Percentiles rank a stretch among this genome's conserved stretches.
Evolutionary conservation across 1,140 invertebrate species (phyloP).

Genomic region (Brachionus rubens): DNA sequence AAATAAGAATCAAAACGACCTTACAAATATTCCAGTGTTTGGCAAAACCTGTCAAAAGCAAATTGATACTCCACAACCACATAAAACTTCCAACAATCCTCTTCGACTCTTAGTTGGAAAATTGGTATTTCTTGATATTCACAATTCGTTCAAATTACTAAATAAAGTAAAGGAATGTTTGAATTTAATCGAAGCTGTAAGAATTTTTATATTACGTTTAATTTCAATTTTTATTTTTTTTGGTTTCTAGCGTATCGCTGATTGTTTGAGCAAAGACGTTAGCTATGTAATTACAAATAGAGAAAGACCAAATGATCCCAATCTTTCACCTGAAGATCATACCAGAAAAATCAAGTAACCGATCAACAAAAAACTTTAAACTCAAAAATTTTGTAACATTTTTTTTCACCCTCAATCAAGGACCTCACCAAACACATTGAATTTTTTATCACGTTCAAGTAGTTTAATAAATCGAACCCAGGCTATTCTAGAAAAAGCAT

Average conservation of each 20-base stretch:
- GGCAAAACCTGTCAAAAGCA: conserved; percentile 1
- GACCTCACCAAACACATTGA: conserved; percentile 5
- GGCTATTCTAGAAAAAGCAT: conserved; percentile 42
- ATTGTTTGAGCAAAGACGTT: conserved; percentile 42
- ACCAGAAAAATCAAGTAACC: background rate
- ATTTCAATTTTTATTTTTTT: background rate
- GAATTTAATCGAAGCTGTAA: conserved; percentile 36
- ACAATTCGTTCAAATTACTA: conserved; percentile 16
- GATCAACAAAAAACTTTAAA: background rate
- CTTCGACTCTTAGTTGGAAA: background rate
- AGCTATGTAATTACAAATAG: conserved; percentile 37
- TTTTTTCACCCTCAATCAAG: background rate
- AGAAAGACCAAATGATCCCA: background rate
- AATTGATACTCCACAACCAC: background rate
- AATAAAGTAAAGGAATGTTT: conserved; percentile 38
- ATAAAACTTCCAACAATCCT: conserved; percentile 17
- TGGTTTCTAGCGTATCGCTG: background rate
- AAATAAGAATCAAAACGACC: conserved; percentile 13
- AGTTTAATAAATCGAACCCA: conserved; percentile 40
- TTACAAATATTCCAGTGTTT: background rate
- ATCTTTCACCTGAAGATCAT: background rate
- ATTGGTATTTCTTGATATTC: conserved; percentile 27
- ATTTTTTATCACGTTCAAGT: conserved; percentile 7
- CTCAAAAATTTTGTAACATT: background rate
- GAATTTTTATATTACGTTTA: background rate